Evolutionary conservation across 2,888 invertebrate species (phyloP), one percentile per base, ranked within the genome.

Genomic region (Lasioglossum leucozonium): DNA sequence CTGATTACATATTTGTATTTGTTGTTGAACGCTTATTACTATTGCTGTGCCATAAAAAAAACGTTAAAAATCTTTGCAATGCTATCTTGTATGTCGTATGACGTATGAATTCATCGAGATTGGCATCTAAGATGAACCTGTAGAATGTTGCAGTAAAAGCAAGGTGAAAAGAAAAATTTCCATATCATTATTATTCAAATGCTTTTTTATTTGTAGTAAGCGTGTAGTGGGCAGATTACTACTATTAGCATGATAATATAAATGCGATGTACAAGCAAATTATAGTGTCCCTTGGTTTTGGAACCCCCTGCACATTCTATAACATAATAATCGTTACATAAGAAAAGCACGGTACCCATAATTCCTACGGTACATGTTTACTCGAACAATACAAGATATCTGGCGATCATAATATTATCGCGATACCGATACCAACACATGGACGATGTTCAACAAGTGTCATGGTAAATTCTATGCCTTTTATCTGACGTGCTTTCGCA

Each of bases 151-250:
- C 18, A 37, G 44, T 18, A 26, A 22, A 26, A 62, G 42, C 34
- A 11, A 10, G 58, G 26, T n/a, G 77, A 62, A 40, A 77, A 72
- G 71, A 34, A 77, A n/a, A 77, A 58, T 81, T 62, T 40, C 37
- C 40, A 47, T 71, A 13, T 77, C 22, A 58, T 81, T 71, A 77
- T 65, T 58, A 77, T 65, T 58, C n/a, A 71, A 44, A 58, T 76
- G 26, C 6, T 47, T 76, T 67, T 67, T 30, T 65, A 47, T 65
- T 65, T 75, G 30, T 26, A 30, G 37, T 75, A 42, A 18, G 62
- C 11, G 42, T 42, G 22, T 37, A 73, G n/a, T 69, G 67, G 67
- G 40, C 40, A n/a, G 40, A 69, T 40, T 40, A 40, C 37, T n/a
- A 69, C n/a, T 10, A 16, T 30, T 18, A 16, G 6, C 8, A 65